Evolutionary conservation across 2,797 vertebrate genomes (phyloP), one percentile per base, ranked within the genome.

Genomic region (Lagorchestes hirsutus): DNA sequence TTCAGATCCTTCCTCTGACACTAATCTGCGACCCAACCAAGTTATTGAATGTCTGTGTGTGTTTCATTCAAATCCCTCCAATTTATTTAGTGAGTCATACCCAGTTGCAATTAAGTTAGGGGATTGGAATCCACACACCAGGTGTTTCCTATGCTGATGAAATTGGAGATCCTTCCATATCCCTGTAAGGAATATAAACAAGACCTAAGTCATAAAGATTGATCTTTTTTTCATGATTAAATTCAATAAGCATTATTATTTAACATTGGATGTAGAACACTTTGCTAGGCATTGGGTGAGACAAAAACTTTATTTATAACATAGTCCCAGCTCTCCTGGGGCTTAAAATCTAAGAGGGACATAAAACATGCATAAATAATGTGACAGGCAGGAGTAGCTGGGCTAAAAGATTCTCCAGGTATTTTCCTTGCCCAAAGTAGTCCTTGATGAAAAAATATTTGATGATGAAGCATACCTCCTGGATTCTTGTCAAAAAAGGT

Each of bases 181-280:
- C 27, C 22, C 40, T 46, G 0, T 46, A 82, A 82, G 40, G 22
- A 82, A 82, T 82, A 82, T 82, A 82, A 82, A 27, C 27, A 46
- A 82, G 9, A 82, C 40, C 74, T 46, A 40, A 82, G 40, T 46
- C 40, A 82, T 46, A 46, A 82, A 46, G n/a, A 54, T 54, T 54
- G 12, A 90, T 90, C 50, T 40, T 74, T 40, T 74, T 82, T 24
- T 46, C 9, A 24, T 82, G 46, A 82, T 91, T 54, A 29, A 31
- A 91, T 91, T 34, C 50, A 91, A 54, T 55, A 91, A 91, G 2
- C 90, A 91, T 91, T 54, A n/a, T 54, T 91, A 54, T 91, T 91
- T 29, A 91, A n/a, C 90, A 54, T n/a, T 1, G 16, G 5, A 24
- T 91, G 90, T 22, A 16, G 54, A 54, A 34, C 14, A 54, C 4